phyloP scores from a whole-genome alignment of 2,113 vertebrate species.

The Cynopterus brachyotis region DNA sequence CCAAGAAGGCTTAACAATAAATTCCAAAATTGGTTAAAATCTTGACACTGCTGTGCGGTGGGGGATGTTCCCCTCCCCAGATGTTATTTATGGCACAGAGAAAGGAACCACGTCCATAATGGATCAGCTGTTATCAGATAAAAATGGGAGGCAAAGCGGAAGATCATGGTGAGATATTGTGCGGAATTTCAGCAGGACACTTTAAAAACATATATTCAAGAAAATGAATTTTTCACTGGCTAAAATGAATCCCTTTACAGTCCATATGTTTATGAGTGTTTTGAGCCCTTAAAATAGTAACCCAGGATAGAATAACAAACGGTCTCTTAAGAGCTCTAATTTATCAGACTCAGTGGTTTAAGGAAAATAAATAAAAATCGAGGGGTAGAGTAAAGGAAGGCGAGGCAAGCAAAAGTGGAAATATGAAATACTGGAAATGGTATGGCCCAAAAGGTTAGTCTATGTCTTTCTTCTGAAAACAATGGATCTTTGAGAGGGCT shows the following conservation, averaged over 20 bases:
- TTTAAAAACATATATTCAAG: conserved; percentile 63
- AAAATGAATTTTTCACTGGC: conserved; percentile 74
- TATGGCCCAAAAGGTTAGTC: neutral
- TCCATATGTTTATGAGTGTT: conserved; percentile 69
- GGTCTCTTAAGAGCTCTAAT: conserved; percentile 64
- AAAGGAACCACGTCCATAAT: neutral
- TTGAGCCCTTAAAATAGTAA: conserved; percentile 72
- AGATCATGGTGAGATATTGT: conserved; percentile 58
- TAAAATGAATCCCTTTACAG: conserved; percentile 61
- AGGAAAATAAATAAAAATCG: conserved; percentile 60
- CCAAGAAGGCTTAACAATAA: neutral
- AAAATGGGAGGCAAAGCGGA: conserved; percentile 56
- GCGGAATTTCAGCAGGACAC: conserved; percentile 57
- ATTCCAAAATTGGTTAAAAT: conserved; percentile 30
- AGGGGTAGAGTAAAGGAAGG: neutral
- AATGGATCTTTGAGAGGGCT: neutral
- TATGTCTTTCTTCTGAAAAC: neutral
- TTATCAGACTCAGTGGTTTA: conserved; percentile 66
- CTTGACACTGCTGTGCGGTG: neutral
- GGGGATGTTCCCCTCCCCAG: neutral
- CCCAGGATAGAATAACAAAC: conserved; percentile 66
- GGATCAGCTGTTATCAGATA: conserved; percentile 60
- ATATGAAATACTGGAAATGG: neutral
- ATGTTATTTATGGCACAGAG: conserved; percentile 25
- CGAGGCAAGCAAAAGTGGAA: neutral